Percentiles rank a stretch among this genome's conserved stretches.
Conservation (phyloP, 2,113 vertebrate species). For the Chrysochloris asiatica region DNA sequence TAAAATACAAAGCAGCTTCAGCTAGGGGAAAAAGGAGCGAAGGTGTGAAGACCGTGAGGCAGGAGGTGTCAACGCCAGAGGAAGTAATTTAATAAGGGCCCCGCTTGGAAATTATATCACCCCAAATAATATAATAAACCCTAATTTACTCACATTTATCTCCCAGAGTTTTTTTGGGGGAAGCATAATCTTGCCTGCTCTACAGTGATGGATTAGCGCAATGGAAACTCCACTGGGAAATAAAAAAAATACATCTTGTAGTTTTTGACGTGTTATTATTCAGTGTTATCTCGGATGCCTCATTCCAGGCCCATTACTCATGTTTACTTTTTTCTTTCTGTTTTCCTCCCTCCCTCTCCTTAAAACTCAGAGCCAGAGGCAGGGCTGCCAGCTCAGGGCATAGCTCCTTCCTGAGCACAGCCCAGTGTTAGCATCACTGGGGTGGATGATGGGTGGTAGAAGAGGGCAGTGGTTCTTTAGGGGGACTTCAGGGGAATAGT, state of each 20-base stretch:
- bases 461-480: background rate
- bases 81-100: conserved; percentile 84
- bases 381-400: background rate
- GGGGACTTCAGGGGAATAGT: background rate
- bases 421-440: background rate
- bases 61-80: conserved; percentile 59
- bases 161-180: conserved; percentile 82
- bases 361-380: conserved; percentile 49
- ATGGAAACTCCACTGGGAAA: conserved; percentile 87
- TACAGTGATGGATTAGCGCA: conserved; percentile 87
- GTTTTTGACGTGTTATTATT: conserved; percentile 89
- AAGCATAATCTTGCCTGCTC: conserved; percentile 87
- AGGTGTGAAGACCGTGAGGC: conserved; percentile 40
- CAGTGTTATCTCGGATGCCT: conserved; percentile 87
- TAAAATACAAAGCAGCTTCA: conserved; percentile 61
- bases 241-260: conserved; percentile 89
- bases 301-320: conserved; percentile 88
- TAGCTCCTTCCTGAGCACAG: background rate
- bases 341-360: conserved; percentile 21
- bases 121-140: conserved; percentile 89
- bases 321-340: conserved; percentile 76
- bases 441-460: no score
- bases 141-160: conserved; percentile 89
- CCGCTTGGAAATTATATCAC: conserved; percentile 81
- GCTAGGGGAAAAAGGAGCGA: background rate